These are phyloP conservation scores for Grantiella picta DNA, from an alignment of 2,113 vertebrate species.

Conservation along the genomic window DNA sequence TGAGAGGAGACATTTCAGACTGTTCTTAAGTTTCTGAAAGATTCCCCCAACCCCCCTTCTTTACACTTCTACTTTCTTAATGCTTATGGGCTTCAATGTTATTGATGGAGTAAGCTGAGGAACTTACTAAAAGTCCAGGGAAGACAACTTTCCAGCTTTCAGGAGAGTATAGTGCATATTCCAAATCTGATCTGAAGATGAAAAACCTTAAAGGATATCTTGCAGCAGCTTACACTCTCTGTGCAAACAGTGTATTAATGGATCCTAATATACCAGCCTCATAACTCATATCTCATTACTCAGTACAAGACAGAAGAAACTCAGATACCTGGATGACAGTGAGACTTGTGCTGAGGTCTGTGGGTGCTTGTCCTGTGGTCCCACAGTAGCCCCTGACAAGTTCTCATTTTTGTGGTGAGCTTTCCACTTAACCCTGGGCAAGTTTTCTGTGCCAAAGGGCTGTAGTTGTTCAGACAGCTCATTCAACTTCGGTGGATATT, in stretches of 20 bases:
- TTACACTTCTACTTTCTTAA: background rate
- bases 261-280: background rate
- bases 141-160: background rate
- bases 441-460: background rate
- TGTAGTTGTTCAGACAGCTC: background rate
- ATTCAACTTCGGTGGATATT: background rate
- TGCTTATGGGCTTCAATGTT: background rate
- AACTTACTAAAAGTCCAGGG: background rate
- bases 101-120: background rate
- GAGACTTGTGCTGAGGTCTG: background rate
- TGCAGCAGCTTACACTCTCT: background rate
- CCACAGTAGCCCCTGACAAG: background rate
- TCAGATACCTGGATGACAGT: background rate
- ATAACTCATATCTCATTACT: background rate
- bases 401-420: background rate
- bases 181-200: background rate
- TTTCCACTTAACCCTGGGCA: background rate
- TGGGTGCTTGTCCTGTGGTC: background rate
- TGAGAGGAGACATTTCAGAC: background rate
- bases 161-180: background rate
- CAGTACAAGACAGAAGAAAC: background rate
- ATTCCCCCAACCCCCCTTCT: background rate
- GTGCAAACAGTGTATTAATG: background rate
- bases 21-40: background rate
- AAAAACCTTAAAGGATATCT: background rate